Evolutionary conservation across 2,888 invertebrate genomes (phyloP), one percentile per base, ranked within the genome.

Genomic region (Eucera pruinosa): DNA sequence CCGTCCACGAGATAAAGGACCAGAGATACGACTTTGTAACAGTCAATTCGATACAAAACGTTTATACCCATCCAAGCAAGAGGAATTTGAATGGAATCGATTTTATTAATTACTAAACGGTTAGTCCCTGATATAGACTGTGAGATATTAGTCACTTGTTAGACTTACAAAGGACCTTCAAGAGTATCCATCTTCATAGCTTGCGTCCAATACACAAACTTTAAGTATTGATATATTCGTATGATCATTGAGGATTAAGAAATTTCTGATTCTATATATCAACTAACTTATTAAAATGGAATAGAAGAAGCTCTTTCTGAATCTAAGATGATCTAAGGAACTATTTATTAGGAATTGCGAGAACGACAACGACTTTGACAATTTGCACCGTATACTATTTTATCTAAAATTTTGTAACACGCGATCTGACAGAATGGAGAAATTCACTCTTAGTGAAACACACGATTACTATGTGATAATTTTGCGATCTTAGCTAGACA

Each of bases 101-200:
- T 76, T 71, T 43, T 25, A 54, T 74, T 71, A 54, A 76, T 77
- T 57, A 69, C 54, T 75, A 47, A 36, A 78, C 50, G n/a, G 84
- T 82, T 84, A 84, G 80, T 79, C 58, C 78, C 72, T 68, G 69
- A 66, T 73, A 48, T 47, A 77, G 20, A 72, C 76, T 50, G 55
- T 74, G 50, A 77, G 60, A 54, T 76, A 80, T 85, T 85, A 83
- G 85, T 81, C 73, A 83, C 75, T 81, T 83, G 83, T 83, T 85
- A 83, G 71, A 76, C 62, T 75, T 81, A 81, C 75, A 69, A 81
- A 36, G 73, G 72, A 79, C 55, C 66, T 70, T 73, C 58, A 70
- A 83, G 36, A 76, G 67, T 71, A 73, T 82, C 77, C 71, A 78
- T 79, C 69, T 84, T 84, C 73, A 78, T 79, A 79, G 79, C 71